Evolutionary conservation across 2,888 invertebrate species (phyloP), one percentile per base, ranked within the genome.

Genomic region (Parnassius smintheus): DNA sequence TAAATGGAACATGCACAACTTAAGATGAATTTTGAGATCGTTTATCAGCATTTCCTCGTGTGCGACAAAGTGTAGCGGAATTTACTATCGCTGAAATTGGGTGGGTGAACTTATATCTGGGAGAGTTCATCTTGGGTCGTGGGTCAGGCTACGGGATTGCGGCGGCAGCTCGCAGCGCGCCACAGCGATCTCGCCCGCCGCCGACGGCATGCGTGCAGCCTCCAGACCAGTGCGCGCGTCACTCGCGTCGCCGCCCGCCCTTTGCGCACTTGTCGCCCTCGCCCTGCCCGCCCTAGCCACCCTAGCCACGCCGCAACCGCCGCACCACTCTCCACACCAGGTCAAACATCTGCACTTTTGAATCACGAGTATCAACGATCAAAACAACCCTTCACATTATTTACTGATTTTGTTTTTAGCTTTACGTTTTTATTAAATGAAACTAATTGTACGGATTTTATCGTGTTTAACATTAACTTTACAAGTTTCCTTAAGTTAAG

Each of bases 61-160:
- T 75, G 70, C 70, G 69, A 73, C 72, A 70, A 76, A 76, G 69
- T 76, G 75, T 78, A 73, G 79, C 80, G 74, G 83, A 82, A 80
- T 79, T 65, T 70, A 77, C 80, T 88, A 89, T 89, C 89, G 71
- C 79, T 77, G 75, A 88, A 91, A 88, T 86, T 90, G 81, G 89
- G 90, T 88, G 87, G 85, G 81, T 87, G 88, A 88, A 87, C 88
- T 85, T 82, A 85, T 90, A 90, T 91, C 87, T 85, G 71, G 73
- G 74, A 73, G 85, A 74, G 86, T 86, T 87, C 84, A 86, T 83
- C 82, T 79, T 75, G 75, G 81, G 86, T 85, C 75, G 74, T 72
- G 85, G 89, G 89, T 88, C 89, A 88, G 76, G 74, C 78, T 81
- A 78, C 84, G 81, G 77, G 65, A 77, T 79, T 80, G 82, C 78